Evolutionary conservation across 1,140 invertebrate species (phyloP).

Genomic region (Hesperophylax magnus): DNA sequence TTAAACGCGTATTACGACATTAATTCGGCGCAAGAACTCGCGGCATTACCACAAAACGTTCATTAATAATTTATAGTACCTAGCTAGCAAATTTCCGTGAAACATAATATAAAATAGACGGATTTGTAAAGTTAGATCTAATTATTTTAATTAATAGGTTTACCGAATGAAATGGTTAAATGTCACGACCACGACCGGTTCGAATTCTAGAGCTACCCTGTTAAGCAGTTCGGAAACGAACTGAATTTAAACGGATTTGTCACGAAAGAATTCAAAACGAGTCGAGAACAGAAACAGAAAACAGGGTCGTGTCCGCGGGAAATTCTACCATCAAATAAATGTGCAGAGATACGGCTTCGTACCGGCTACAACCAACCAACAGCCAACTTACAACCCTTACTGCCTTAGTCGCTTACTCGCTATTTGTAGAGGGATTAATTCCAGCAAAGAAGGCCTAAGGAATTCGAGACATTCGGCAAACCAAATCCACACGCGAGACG

Average conservation of each 20-base stretch:
- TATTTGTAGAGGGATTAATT: slow-evolving; percentile 1
- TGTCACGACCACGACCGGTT: slow-evolving; percentile 15
- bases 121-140: neutral
- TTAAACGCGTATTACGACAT: too few species aligned
- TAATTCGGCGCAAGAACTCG: neutral
- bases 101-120: neutral
- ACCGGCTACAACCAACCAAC: too few species aligned
- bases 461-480: slow-evolving; percentile 37
- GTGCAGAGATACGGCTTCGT: slow-evolving; percentile 17
- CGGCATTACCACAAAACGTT: neutral
- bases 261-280: slow-evolving; percentile 37
- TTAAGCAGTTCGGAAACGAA: slow-evolving; percentile 23
- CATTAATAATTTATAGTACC: neutral
- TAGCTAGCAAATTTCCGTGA: slow-evolving; percentile 11
- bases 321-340: slow-evolving; percentile 7
- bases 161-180: slow-evolving; percentile 36
- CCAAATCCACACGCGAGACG: slow-evolving; percentile 27
- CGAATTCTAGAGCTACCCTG: slow-evolving; percentile 7
- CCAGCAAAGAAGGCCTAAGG: neutral
- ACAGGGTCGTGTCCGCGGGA: neutral
- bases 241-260: slow-evolving; percentile 24
- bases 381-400: slow-evolving; percentile 9
- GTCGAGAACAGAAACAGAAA: neutral
- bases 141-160: slow-evolving; percentile 38
- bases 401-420: too few species aligned